Conservation (phyloP, 1,140 invertebrate species). For the Andrena cerasifolii region DNA sequence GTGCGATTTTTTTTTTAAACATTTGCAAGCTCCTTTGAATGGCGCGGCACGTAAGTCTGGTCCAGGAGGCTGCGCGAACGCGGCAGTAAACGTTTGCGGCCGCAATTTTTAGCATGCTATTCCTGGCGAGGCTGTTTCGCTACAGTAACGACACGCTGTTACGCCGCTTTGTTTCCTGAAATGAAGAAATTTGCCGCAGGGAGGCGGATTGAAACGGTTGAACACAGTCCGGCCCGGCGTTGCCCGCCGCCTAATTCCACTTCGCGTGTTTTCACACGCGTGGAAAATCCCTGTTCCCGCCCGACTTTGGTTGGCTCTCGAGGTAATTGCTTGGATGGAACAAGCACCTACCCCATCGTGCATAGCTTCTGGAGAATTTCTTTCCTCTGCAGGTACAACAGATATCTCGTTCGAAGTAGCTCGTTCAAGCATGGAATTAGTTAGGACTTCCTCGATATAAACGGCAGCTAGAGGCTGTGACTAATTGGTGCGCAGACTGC, state of each 20-base stretch:
- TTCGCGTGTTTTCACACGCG: conserved; percentile 4
- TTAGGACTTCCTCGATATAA: not conserved
- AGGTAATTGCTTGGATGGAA: too few species aligned
- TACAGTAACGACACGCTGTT: conserved; percentile 41
- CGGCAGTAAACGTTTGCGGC: conserved; percentile 31
- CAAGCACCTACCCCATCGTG: too few species aligned
- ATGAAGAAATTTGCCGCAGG: conserved; percentile 34
- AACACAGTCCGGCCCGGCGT: conserved; percentile 5
- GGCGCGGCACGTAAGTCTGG: not conserved
- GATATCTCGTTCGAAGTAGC: not conserved
- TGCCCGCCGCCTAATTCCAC: not conserved
- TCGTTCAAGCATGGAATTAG: not conserved
- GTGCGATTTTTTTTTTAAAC: not conserved
- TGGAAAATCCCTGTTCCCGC: conserved; percentile 12
- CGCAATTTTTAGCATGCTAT: conserved; percentile 40
- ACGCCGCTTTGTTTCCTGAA: conserved; percentile 22
- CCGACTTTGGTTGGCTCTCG: not conserved
- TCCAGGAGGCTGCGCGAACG: not conserved
- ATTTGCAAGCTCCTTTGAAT: conserved; percentile 2
- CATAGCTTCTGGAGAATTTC: too few species aligned
- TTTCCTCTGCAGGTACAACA: too few species aligned
- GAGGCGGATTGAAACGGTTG: conserved; percentile 36
- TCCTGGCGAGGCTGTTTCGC: conserved; percentile 17
- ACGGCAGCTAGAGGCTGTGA: not conserved
- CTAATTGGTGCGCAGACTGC: conserved; percentile 10